These are phyloP conservation scores for Silurus glanis DNA, from an alignment of 2,113 vertebrate species.

Conservation along the genomic window DNA sequence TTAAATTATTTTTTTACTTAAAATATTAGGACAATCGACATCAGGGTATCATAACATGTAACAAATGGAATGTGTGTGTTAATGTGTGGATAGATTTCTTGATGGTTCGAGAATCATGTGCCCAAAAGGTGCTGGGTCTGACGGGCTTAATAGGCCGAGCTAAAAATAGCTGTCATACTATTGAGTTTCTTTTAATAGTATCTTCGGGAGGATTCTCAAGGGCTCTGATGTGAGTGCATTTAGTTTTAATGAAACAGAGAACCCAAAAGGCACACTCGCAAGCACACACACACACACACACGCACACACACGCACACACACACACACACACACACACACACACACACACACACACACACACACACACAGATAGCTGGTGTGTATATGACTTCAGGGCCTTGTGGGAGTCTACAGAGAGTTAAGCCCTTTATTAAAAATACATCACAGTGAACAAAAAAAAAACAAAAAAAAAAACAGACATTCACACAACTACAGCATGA, in stretches of 20 bases:
- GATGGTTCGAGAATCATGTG: not conserved
- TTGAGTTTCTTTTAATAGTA: slow-evolving; percentile 33
- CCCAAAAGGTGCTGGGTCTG: not conserved
- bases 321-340: not conserved
- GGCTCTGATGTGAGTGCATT: slow-evolving; percentile 20
- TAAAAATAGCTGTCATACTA: slow-evolving; percentile 21
- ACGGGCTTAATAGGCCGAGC: not conserved
- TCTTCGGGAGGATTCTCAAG: not conserved
- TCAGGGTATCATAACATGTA: not conserved
- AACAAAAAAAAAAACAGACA: not conserved
- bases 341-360: slow-evolving; percentile 16
- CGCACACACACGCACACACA: slow-evolving; percentile 22
- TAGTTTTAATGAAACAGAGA: slow-evolving; percentile 40
- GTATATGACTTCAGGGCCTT: slow-evolving; percentile 30
- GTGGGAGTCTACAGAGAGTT: slow-evolving; percentile 5
- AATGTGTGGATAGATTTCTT: not conserved
- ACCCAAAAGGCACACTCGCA: slow-evolving; percentile 13
- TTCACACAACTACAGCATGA: not conserved
- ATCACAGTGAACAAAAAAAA: slow-evolving; percentile 1
- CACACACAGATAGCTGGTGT: slow-evolving; percentile 1
- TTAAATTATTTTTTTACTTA: not conserved
- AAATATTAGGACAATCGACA: not conserved
- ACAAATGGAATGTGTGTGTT: not conserved
- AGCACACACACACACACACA: not conserved
- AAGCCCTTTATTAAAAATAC: slow-evolving; percentile 20